phyloP scores from a whole-genome alignment of 2,113 vertebrate species.

The Tyrannus savana region DNA sequence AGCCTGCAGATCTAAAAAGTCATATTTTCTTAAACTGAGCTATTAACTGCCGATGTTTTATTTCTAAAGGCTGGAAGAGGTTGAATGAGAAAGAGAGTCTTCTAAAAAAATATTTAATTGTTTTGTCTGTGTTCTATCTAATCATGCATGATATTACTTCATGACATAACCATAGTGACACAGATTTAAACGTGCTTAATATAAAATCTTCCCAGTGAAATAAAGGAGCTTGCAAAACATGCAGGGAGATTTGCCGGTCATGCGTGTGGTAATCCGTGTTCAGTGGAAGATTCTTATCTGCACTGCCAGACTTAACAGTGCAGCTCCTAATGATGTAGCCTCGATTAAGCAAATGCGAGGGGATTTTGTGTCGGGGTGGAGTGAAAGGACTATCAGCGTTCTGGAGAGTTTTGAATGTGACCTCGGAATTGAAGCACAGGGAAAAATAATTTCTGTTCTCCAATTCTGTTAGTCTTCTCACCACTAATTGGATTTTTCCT shows the following conservation, averaged over 20 bases:
- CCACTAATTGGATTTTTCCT: constrained; percentile 17
- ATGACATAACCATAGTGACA: constrained; percentile 61
- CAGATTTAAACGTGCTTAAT: constrained; percentile 45
- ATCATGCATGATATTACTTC: constrained; percentile 51
- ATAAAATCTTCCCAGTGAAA: constrained; percentile 46
- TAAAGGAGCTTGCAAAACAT: constrained; percentile 38
- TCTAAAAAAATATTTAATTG: constrained; percentile 25
- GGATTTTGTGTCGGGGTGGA: constrained; percentile 14
- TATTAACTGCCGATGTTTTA: background rate
- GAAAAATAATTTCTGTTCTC: constrained; percentile 46
- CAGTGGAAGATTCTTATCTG: constrained; percentile 45
- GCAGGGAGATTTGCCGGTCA: constrained; percentile 35
- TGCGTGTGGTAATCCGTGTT: constrained; percentile 49
- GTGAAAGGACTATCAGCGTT: background rate
- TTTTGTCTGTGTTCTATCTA: constrained; percentile 25
- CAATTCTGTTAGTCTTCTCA: constrained; percentile 34
- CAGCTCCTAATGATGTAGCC: constrained; percentile 7
- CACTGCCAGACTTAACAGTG: constrained; percentile 28
- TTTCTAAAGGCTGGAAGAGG: background rate
- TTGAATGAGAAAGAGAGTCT: constrained; percentile 12
- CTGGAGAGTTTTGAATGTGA: constrained; percentile 9
- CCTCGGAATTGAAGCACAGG: background rate
- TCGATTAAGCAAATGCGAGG: background rate
- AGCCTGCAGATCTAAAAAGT: background rate
- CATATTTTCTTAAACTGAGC: background rate